Conservation (phyloP, 2,888 invertebrate species). For the Drosophila birchii region DNA sequence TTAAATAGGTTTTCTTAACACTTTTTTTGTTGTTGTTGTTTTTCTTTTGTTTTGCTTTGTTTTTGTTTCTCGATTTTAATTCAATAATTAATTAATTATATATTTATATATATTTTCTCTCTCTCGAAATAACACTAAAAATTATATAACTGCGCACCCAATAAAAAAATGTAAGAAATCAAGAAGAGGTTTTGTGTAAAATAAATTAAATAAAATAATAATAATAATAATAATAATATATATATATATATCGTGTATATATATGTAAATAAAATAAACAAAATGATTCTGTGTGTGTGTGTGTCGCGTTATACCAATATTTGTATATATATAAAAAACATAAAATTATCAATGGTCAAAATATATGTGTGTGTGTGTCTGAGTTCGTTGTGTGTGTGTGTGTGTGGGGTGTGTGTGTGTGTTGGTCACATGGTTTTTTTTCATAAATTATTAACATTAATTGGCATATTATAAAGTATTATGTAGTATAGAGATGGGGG, state of each 20-base stretch:
- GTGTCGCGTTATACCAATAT: conserved; percentile 42
- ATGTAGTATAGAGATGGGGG: conserved; percentile 33
- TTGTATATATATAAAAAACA: conserved; percentile 43
- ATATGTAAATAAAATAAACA: conserved; percentile 53
- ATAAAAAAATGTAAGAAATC: conserved; percentile 45
- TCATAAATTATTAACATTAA: conserved; percentile 75
- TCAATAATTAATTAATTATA: conserved; percentile 33
- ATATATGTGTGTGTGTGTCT: conserved; percentile 38
- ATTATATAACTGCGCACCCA: conserved; percentile 73
- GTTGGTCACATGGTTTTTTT: conserved; percentile 41
- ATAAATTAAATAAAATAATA: conserved; percentile 57
- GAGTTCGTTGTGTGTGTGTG: conserved; percentile 13
- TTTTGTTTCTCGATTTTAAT: conserved; percentile 17
- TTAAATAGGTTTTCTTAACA: conserved; percentile 52
- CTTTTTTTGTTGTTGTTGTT: conserved; percentile 1
- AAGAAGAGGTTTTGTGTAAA: conserved; percentile 54
- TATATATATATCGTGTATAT: conserved; percentile 5
- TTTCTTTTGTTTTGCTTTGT: conserved; percentile 11
- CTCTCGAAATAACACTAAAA: conserved; percentile 39
- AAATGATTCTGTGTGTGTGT: conserved; percentile 34
- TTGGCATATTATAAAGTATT: conserved; percentile 50
- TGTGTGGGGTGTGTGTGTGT: conserved; percentile 8
- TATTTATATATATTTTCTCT: conserved; percentile 18
- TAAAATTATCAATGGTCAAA: conserved; percentile 74
- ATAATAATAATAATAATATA: conserved; percentile 46